Base-by-base conservation (phyloP, 2,888 invertebrate species). In the Cepaea hortensis region DNA sequence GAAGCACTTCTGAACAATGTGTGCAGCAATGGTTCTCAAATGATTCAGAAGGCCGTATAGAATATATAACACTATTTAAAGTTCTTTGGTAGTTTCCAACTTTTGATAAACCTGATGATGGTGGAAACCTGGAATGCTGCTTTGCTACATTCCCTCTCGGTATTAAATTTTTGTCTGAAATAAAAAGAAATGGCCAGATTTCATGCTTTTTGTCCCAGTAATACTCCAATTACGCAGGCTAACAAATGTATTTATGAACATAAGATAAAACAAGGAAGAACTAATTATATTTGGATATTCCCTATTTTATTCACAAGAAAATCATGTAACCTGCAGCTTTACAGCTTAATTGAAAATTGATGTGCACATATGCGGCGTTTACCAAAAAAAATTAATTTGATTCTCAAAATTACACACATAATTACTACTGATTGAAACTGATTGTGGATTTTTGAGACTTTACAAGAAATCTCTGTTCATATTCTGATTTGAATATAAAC, bases 1-100 rank as follows among this genome's bases (percentile, higher is more conserved):
- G 85, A 20, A 85, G 75, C 23, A 79, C 65, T 48, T 84, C 84
- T n/a, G 76, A 65, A n/a, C 84, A 84, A 13, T 76, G 76, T 46
- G 4, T 84, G 65, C 84, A 84, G 48, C 48, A 46, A 46, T 76
- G 84, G 20, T 65, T 75, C 18, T 76, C 84, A 48, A 61, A 20
- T 68, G 50, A 68, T n/a, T 81, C 81, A 70, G 81, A 81, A 50
- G 81, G 5, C 50, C 68, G 48, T 20, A 70, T 23, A 18, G 48
- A 68, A 68, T 70, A 2, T 68, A 81, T 68, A 20, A 23, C 68
- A 62, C 13, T 70, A 48, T 11, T 62, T n/a, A 68, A 20, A 35
- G 48, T 50, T 46, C 81, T 68, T 68, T 68, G 68, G 68, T 48
- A 50, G n/a, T 50, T 81, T n/a, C 50, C 81, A 61, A 62, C 79